Evolutionary conservation across 2,888 invertebrate species (phyloP).

Genomic region (Odontocerum albicorne): DNA sequence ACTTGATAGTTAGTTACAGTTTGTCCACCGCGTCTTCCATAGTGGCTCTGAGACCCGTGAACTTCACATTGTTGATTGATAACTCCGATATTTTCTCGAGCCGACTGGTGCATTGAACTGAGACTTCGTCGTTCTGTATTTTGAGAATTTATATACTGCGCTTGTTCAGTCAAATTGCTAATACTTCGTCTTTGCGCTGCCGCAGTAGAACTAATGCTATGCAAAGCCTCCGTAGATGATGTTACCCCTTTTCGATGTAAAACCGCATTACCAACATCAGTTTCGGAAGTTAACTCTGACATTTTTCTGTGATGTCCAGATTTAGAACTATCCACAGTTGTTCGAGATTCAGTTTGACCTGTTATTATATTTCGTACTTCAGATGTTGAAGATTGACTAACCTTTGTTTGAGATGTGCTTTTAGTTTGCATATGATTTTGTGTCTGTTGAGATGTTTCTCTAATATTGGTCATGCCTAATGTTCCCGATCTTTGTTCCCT

Average conservation of each 20-base stretch:
- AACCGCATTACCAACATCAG: constrained; percentile 75
- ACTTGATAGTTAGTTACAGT: constrained; percentile 48
- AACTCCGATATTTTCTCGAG: constrained; percentile 55
- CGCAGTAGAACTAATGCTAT: constrained; percentile 72
- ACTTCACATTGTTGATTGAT: constrained; percentile 58
- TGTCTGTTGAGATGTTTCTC: constrained; percentile 44
- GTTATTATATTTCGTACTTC: constrained; percentile 36
- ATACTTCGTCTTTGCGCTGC: constrained; percentile 81
- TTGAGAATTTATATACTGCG: constrained; percentile 66
- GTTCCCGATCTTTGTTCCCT: constrained; percentile 18
- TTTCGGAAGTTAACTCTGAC: constrained; percentile 72
- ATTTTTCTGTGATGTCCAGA: constrained; percentile 66
- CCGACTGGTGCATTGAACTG: constrained; percentile 76
- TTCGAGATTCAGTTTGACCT: constrained; percentile 43
- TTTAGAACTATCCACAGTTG: constrained; percentile 14
- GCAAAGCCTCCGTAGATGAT: constrained; percentile 70
- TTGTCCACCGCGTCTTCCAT: constrained; percentile 54
- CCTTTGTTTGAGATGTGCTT: constrained; percentile 47
- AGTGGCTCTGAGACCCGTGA: constrained; percentile 46
- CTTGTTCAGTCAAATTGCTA: constrained; percentile 74
- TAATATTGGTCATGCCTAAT: constrained; percentile 40
- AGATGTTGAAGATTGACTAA: constrained; percentile 31
- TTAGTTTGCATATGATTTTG: constrained; percentile 46
- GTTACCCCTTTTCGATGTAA: constrained; percentile 73
- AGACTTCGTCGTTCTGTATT: constrained; percentile 75